Conservation (phyloP, 1,140 invertebrate genomes). For the Zophobas morio region DNA sequence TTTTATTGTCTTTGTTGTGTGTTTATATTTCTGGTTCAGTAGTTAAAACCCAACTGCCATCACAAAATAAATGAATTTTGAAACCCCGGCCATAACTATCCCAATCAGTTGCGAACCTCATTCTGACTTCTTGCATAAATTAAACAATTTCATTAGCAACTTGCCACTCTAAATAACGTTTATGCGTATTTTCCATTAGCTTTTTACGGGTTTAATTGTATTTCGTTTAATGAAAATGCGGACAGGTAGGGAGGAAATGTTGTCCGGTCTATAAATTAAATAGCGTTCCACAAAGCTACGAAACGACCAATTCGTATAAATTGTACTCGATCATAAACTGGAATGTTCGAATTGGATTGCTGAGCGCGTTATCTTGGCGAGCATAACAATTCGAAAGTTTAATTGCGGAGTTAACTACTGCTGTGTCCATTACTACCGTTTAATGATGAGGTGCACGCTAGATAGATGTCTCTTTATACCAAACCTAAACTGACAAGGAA, state of each 20-base stretch:
- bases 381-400: constrained; percentile 63
- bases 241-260: constrained; percentile 39
- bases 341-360: constrained; percentile 60
- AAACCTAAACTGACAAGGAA: neutral
- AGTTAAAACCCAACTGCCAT: neutral
- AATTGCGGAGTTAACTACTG: constrained; percentile 62
- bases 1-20: constrained; percentile 16
- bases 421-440: constrained; percentile 59
- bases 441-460: constrained; percentile 58
- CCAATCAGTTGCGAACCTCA: no score
- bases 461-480: constrained; percentile 15
- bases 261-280: constrained; percentile 56
- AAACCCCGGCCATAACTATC: neutral
- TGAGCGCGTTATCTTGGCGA: constrained; percentile 59
- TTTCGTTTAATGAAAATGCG: constrained; percentile 43
- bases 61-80: constrained; percentile 2
- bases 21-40: neutral
- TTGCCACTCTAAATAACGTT: neutral
- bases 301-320: constrained; percentile 57
- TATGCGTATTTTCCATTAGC: constrained; percentile 43
- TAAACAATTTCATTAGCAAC: neutral
- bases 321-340: constrained; percentile 61
- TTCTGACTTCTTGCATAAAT: neutral
- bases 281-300: constrained; percentile 39
- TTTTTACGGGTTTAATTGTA: constrained; percentile 39